Percentiles rank a stretch among this genome's conserved stretches.
Conservation (phyloP, 2,797 vertebrate species). For the Dicrostonyx torquatus region DNA sequence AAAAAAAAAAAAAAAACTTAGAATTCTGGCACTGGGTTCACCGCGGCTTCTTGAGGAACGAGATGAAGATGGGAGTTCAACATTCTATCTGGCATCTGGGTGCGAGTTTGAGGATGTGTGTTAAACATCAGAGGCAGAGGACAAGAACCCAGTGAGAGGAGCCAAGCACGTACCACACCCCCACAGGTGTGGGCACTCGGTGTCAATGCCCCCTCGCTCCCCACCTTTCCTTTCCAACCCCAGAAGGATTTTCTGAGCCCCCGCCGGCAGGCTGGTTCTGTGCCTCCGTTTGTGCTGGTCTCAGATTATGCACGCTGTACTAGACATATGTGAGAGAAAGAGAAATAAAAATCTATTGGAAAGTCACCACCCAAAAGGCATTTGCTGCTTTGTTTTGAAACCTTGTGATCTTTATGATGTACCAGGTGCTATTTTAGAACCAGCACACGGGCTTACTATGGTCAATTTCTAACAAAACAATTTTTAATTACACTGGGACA, state of each 20-base stretch:
- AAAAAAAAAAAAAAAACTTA: too few relatives aligned
- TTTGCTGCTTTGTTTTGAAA: conserved; percentile 53
- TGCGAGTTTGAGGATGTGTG: neutral
- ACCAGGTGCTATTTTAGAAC: conserved; percentile 22
- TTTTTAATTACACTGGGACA: conserved; percentile 68
- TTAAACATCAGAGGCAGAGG: neutral
- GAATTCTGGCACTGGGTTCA: neutral
- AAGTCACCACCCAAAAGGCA: conserved; percentile 41
- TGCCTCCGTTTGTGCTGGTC: neutral
- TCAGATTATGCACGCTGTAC: neutral
- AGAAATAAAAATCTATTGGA: neutral
- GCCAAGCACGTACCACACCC: neutral
- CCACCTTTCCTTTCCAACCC: neutral
- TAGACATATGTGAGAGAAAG: neutral
- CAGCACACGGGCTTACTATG: conserved; percentile 29
- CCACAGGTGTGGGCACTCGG: neutral
- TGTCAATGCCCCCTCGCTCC: neutral
- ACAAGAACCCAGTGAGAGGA: neutral
- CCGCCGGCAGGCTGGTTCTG: neutral
- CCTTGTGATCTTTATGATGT: neutral
- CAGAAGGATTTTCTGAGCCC: neutral
- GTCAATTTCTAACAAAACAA: conserved; percentile 61
- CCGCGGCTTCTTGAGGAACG: neutral
- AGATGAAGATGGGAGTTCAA: neutral
- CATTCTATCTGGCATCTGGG: neutral